These are phyloP conservation scores for Popillia japonica DNA, from an alignment of 1,140 invertebrate genomes.

Conservation along the genomic window DNA sequence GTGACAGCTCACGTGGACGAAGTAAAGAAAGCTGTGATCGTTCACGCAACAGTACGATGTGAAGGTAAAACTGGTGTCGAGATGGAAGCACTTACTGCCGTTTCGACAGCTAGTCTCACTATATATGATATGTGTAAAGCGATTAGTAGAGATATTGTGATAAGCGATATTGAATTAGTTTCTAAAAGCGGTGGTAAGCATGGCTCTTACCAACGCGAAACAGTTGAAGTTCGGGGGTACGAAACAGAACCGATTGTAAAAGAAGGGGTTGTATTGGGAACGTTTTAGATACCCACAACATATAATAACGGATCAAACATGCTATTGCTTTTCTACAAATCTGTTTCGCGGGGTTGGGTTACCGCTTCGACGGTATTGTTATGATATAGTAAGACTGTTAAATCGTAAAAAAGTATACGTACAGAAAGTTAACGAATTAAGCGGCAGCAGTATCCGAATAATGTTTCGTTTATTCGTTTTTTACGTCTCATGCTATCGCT, in stretches of 20 bases:
- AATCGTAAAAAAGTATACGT: not conserved
- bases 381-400: not conserved
- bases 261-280: conserved; percentile 35
- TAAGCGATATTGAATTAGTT: conserved; percentile 78
- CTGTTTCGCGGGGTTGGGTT: not conserved
- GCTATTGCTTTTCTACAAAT: not conserved
- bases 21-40: conserved; percentile 62
- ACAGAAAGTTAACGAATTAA: too few relatives aligned
- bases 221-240: conserved; percentile 48
- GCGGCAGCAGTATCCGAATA: too few relatives aligned
- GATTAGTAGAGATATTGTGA: conserved; percentile 74
- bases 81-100: conserved; percentile 97
- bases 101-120: conserved; percentile 85
- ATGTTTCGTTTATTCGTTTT: too few relatives aligned
- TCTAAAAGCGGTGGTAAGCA: conserved; percentile 81
- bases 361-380: conserved; percentile 2
- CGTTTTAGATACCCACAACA: conserved; percentile 17
- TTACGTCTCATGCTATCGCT: too few relatives aligned
- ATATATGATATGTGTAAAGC: conserved; percentile 99
- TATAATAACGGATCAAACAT: not conserved
- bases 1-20: conserved; percentile 68
- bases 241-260: conserved; percentile 46
- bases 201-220: conserved; percentile 56
- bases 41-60: conserved; percentile 68
- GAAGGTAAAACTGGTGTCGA: conserved; percentile 90